These are phyloP conservation scores for Esox masquinongy DNA, from an alignment of 2,797 vertebrate genomes.

Conservation along the genomic window DNA sequence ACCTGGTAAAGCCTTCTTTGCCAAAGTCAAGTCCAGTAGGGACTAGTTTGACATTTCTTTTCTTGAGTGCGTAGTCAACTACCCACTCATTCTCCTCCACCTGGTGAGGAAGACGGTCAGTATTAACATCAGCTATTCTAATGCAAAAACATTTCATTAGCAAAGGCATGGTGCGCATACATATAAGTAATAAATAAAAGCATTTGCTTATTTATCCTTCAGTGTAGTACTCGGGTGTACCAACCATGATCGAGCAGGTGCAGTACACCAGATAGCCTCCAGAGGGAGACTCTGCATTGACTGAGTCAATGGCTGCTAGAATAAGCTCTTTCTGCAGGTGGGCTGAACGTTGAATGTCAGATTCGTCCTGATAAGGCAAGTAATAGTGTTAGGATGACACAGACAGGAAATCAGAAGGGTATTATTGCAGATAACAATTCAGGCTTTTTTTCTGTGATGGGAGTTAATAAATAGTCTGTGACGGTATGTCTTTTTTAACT, in stretches of 20 bases:
- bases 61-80: slow-evolving; percentile 96
- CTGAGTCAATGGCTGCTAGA: slow-evolving; percentile 91
- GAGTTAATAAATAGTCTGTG: no score
- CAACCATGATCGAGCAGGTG: slow-evolving; percentile 92
- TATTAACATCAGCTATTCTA: background rate
- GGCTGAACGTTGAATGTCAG: slow-evolving; percentile 87
- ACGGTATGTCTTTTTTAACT: no score
- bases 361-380: slow-evolving; percentile 77
- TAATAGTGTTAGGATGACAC: background rate
- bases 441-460: no score
- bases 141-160: background rate
- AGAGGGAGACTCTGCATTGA: slow-evolving; percentile 85
- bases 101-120: slow-evolving; percentile 62
- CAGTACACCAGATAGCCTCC: slow-evolving; percentile 96
- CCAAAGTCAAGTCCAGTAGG: slow-evolving; percentile 94
- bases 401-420: background rate
- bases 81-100: slow-evolving; percentile 99
- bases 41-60: slow-evolving; percentile 94
- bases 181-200: background rate
- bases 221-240: background rate
- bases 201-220: background rate
- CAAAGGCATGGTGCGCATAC: background rate
- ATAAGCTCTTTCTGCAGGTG: slow-evolving; percentile 96
- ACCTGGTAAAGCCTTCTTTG: slow-evolving; percentile 95
- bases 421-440: no score